Base-by-base conservation (phyloP, 2,797 vertebrate species). In the Melanogrammus aeglefinus region DNA sequence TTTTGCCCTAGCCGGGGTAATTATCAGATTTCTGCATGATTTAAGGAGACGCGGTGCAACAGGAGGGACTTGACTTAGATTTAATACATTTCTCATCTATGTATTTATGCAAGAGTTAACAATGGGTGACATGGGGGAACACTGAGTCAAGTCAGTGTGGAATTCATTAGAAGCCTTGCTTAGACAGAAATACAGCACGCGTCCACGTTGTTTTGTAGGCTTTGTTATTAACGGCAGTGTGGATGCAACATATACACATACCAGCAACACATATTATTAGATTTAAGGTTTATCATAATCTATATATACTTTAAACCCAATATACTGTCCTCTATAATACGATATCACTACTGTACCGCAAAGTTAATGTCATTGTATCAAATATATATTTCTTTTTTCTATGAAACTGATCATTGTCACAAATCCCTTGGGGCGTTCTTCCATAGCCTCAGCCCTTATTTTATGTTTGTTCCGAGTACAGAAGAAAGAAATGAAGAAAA, bases 21-120 rank as follows among this genome's bases (percentile, higher is more conserved):
- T 94, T 94, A 94, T 94, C 92, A 94, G 93, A 88, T 94, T 93
- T 91, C 92, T 90, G 91, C 91, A 91, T 93, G 92, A 95, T 94
- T 93, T 93, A 93, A 93, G 87, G 84, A 36, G 93, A 93, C 93
- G 92, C 88, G 90, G 89, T 90, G 89, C 86, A 89, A 91, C 84
- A 84, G 89, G 88, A 92, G 90, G 88, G 88, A 90, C 89, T 92
- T 88, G 86, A 90, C 89, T 92, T 88, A 92, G 93, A 93, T 94
- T 90, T 87, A 92, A 94, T 94, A 86, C 93, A 92, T 92, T 91
- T 89, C 89, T 86, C 91, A 93, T 94, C 89, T 92, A 91, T 94
- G 90, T 90, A 93, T 94, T 92, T 93, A 94, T 94, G 92, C 92
- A 91, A 91, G 92, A 84, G 85, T 92, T 91, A 91, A 91, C 90